A percentile compares a stretch with the other conserved stretches of the same genome.
Conservation (phyloP, 2,888 invertebrate genomes). For the Leptogaster cylindrica region DNA sequence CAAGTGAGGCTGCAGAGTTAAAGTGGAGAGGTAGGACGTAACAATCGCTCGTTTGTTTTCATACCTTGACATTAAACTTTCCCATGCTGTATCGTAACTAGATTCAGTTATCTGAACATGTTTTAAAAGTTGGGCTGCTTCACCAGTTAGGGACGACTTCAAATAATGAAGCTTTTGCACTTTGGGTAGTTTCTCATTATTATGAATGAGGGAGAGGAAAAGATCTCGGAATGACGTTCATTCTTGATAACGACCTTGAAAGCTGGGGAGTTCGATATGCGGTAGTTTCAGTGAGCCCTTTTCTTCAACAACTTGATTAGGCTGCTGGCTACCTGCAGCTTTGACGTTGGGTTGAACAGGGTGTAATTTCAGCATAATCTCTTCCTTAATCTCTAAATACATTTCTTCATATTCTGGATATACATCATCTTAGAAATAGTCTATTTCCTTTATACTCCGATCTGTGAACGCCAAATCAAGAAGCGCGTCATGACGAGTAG, state of each 20-base stretch:
- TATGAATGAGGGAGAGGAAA: background rate
- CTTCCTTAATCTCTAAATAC: too few species aligned
- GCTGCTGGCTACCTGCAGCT: too few species aligned
- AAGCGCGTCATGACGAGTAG: too few species aligned
- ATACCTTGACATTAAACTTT: background rate
- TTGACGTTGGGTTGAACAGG: too few species aligned
- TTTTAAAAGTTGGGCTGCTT: background rate
- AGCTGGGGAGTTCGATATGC: background rate
- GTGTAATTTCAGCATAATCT: too few species aligned
- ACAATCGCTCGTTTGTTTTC: background rate
- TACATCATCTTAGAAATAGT: too few species aligned
- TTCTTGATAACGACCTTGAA: background rate
- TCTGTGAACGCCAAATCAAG: too few species aligned
- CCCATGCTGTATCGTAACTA: background rate
- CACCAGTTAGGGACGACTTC: background rate
- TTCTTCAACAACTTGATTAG: too few species aligned
- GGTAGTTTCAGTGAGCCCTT: background rate
- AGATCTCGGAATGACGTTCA: background rate
- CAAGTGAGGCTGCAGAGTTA: background rate
- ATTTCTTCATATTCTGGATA: too few species aligned
- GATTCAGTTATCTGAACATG: background rate
- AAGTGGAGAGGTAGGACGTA: background rate
- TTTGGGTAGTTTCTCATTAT: background rate
- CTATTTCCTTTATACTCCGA: too few species aligned
- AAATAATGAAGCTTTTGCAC: background rate